Evolutionary conservation across 2,888 invertebrate genomes (phyloP).

Genomic region (Autographa gamma): DNA sequence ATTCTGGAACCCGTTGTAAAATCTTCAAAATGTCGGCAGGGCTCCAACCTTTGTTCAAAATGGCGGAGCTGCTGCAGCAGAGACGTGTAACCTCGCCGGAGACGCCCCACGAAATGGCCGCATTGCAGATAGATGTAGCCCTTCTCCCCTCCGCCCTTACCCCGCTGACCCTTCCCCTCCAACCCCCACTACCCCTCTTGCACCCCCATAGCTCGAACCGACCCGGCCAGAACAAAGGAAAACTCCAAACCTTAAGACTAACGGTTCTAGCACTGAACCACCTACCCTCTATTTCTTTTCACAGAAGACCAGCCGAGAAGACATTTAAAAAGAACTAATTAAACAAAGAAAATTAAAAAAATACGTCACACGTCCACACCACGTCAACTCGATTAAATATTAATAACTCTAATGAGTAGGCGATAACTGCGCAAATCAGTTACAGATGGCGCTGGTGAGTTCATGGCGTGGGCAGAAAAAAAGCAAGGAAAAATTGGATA

Average conservation of each 20-base stretch:
- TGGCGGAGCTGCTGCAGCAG: not conserved
- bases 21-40: not conserved
- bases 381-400: not conserved
- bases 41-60: not conserved
- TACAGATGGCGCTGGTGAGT: not conserved
- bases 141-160: not conserved
- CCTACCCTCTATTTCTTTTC: not conserved
- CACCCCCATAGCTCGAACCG: not conserved
- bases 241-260: not conserved
- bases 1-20: not conserved
- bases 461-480: not conserved
- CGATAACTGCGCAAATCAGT: not conserved
- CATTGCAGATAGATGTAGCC: not conserved
- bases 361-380: not conserved
- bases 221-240: slow-evolving; percentile 1
- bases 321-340: not conserved
- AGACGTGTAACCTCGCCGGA: not conserved
- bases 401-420: not conserved
- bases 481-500: not conserved
- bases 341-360: not conserved
- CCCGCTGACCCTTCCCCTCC: not conserved
- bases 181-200: not conserved
- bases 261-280: not conserved
- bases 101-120: not conserved
- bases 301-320: not conserved